Conservation (phyloP, 37 sponge, comb jelly and placozoan genomes). For the Oopsacas minuta region DNA sequence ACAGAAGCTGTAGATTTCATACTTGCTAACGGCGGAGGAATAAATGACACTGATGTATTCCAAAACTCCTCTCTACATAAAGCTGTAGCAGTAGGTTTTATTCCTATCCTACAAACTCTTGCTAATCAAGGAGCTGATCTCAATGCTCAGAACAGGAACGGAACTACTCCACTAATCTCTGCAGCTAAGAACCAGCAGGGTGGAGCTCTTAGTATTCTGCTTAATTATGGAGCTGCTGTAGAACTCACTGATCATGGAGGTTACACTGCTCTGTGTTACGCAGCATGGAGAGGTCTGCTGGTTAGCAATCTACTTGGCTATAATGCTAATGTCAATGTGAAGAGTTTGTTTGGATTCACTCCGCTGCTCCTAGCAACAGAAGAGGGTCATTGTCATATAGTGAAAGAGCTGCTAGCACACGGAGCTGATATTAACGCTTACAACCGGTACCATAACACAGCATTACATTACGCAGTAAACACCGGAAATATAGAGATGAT, state of each 20-base stretch:
- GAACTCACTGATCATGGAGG: not conserved
- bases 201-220: not conserved
- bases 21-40: not conserved
- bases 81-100: not conserved
- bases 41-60: not conserved
- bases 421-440: not conserved
- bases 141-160: slow-evolving; percentile 2
- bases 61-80: not conserved
- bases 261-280: not conserved
- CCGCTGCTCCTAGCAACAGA: slow-evolving; percentile 4
- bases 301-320: not conserved
- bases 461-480: not conserved
- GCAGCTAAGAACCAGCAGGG: slow-evolving; percentile 15
- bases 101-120: not conserved
- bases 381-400: not conserved
- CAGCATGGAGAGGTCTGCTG: not conserved
- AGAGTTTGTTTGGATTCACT: slow-evolving; percentile 12
- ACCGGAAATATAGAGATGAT: not conserved
- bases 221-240: not conserved
- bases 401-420: not conserved
- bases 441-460: not conserved
- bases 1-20: not conserved
- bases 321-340: slow-evolving; percentile 9
- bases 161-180: slow-evolving; percentile 1
- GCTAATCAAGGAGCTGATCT: not conserved